A percentile compares a stretch with the other conserved stretches of the same genome.
Evolutionary conservation across 2,113 vertebrate species (phyloP).

Genomic region (Sorex fumeus): DNA sequence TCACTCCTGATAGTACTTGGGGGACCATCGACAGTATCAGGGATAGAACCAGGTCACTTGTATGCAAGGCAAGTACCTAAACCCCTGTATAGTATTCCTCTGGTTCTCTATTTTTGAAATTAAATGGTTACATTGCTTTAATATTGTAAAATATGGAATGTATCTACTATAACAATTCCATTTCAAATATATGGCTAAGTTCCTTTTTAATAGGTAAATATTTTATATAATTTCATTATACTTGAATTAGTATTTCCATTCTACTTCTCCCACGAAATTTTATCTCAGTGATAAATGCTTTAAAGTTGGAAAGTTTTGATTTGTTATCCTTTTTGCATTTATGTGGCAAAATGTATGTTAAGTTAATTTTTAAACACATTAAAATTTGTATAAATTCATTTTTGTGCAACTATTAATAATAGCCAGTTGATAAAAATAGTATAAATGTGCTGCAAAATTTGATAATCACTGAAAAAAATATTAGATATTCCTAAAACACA

Average conservation of each 20-base stretch:
- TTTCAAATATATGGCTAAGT: background rate
- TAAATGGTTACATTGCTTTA: background rate
- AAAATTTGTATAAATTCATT: background rate
- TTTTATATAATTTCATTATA: background rate
- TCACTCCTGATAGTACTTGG: too few species aligned
- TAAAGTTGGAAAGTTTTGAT: background rate
- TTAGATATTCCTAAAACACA: background rate
- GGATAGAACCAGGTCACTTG: too few species aligned
- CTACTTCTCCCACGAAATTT: background rate
- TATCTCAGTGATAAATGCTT: background rate
- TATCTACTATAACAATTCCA: background rate
- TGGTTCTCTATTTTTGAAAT: background rate
- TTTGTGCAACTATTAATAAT: background rate
- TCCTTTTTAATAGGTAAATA: too few species aligned
- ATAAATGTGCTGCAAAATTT: background rate
- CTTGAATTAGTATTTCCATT: constrained; percentile 4
- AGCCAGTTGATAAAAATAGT: background rate
- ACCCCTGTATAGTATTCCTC: too few species aligned
- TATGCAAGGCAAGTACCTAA: too few species aligned
- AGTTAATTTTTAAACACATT: background rate
- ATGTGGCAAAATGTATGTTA: background rate
- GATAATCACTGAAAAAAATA: background rate
- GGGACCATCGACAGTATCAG: too few species aligned
- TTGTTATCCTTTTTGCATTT: constrained; percentile 8
- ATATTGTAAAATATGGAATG: background rate